Evolutionary conservation across 2,797 vertebrate genomes (phyloP).

Genomic region (Coregonus sp.): DNA sequence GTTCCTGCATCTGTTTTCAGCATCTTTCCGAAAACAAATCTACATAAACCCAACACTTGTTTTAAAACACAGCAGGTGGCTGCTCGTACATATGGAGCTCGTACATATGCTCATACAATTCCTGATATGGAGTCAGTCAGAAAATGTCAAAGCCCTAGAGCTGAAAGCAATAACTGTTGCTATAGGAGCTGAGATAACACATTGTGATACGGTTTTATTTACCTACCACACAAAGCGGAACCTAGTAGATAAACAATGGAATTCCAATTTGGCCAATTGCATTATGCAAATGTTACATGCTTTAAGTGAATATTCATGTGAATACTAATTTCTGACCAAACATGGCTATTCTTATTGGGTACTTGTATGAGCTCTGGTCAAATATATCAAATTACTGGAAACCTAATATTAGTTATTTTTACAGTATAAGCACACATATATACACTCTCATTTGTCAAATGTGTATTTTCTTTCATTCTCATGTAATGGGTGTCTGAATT

Average conservation of each 20-base stretch:
- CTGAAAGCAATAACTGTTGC: background rate
- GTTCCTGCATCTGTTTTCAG: background rate
- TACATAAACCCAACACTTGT: slow-evolving; percentile 9
- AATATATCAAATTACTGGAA: too few species aligned
- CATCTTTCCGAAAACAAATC: background rate
- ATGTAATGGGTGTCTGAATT: background rate
- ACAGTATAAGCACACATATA: too few species aligned
- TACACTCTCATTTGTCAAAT: background rate
- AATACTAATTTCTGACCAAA: background rate
- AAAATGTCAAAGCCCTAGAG: background rate
- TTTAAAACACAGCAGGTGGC: background rate
- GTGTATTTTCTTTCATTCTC: background rate
- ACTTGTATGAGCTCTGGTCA: too few species aligned
- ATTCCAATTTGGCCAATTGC: background rate
- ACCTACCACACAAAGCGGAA: background rate
- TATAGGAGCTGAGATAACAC: background rate
- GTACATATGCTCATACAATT: too few species aligned
- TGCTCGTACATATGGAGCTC: background rate
- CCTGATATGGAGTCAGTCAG: too few species aligned
- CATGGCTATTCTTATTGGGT: background rate
- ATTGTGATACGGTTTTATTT: background rate
- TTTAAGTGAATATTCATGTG: background rate
- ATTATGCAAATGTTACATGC: background rate
- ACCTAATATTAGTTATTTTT: too few species aligned
- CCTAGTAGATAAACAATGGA: background rate